phyloP scores from a whole-genome alignment of 2,888 invertebrate species.

The Troilus luridus region DNA sequence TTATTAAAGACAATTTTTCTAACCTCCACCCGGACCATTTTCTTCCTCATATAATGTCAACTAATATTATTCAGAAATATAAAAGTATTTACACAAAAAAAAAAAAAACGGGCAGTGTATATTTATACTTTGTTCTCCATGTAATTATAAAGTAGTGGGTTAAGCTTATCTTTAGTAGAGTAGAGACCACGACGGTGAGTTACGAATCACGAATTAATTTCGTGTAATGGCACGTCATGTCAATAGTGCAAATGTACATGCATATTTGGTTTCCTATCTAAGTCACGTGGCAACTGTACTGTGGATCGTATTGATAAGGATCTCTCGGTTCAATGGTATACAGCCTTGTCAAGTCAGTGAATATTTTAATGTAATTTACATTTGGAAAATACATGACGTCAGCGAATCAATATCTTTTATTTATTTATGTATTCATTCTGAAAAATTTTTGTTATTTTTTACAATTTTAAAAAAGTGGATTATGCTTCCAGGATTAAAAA shows the following conservation, averaged over 20 bases:
- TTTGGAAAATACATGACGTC: neutral
- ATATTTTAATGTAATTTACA: neutral
- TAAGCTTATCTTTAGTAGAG: neutral
- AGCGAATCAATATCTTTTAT: neutral
- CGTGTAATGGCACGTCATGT: neutral
- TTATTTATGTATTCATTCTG: too few species aligned
- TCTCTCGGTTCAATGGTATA: neutral
- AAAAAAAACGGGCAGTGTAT: too few species aligned
- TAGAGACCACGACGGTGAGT: neutral
- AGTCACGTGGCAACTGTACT: neutral
- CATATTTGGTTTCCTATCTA: neutral
- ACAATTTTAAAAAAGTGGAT: too few species aligned
- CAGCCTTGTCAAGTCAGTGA: neutral
- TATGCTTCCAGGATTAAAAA: too few species aligned
- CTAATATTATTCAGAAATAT: too few species aligned
- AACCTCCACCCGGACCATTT: too few species aligned
- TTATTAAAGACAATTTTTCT: too few species aligned
- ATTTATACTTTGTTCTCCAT: too few species aligned
- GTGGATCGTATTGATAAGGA: neutral
- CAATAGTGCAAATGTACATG: neutral
- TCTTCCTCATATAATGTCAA: too few species aligned
- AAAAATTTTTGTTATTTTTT: too few species aligned
- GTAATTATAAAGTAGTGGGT: too few species aligned
- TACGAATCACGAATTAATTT: neutral
- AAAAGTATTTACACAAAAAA: too few species aligned